Evolutionary conservation across 1,140 invertebrate genomes (phyloP).

Genomic region (Phenacoccus solenopsis): DNA sequence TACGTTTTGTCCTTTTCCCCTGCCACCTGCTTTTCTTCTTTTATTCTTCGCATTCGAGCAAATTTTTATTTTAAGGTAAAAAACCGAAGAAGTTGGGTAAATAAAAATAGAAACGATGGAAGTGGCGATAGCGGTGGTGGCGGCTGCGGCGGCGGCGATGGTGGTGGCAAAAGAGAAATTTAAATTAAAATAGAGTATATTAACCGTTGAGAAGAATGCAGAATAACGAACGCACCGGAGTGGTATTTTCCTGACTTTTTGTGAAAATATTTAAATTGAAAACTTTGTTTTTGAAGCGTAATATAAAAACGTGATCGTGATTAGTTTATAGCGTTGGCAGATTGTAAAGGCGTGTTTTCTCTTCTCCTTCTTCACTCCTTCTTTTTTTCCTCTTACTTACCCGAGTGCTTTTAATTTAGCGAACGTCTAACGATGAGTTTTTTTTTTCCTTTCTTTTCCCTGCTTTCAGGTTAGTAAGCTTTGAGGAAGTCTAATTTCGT

Average conservation of each 20-base stretch:
- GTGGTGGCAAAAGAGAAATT: neutral
- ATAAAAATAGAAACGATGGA: constrained; percentile 3
- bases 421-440: neutral
- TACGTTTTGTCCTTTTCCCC: too few species aligned
- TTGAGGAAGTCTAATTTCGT: neutral
- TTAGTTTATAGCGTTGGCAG: neutral
- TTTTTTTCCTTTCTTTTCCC: neutral
- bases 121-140: too few species aligned
- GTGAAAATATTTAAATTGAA: neutral
- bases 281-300: neutral
- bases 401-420: neutral
- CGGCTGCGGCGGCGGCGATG: too few species aligned
- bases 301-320: neutral
- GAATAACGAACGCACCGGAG: neutral
- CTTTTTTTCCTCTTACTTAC: neutral
- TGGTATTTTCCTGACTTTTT: neutral
- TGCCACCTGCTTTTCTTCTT: too few species aligned
- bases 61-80: neutral
- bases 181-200: constrained; percentile 4
- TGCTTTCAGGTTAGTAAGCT: neutral
- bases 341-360: neutral
- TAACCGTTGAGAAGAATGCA: neutral
- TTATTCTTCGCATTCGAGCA: too few species aligned
- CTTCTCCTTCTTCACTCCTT: neutral
- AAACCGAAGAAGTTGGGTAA: neutral